Evolutionary conservation across 2,113 vertebrate genomes (phyloP), one percentile per base, ranked within the genome.

Genomic region (Cygnus buccinator): DNA sequence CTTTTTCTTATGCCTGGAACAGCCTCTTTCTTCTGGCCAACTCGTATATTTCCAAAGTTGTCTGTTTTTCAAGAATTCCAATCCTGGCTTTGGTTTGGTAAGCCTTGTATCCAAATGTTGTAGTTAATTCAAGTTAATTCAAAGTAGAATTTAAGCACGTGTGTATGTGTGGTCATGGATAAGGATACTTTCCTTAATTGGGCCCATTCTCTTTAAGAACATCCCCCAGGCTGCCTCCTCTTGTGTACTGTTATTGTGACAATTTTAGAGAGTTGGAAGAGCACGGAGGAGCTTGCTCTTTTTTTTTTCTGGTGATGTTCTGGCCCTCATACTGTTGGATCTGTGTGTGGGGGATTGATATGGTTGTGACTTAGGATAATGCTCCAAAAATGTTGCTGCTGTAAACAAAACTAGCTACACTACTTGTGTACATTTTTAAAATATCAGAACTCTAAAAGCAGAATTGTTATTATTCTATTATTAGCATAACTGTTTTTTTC

Each of bases 381-480:
- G 41, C 62, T 84, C 46, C 14, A 78, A 33, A 86, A 68, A n/a
- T 33, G 35, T 6, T 90, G 26, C 37, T 86, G 13, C 67, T 94
- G 48, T 81, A 83, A 94, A 90, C 29, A 94, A 65, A 91, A 63
- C 29, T 26, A 41, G 17, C 39, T 23, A 4, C 13, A 5, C 18
- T 55, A 7, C 52, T 63, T 95, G 33, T 89, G 41, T 92, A 57
- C 31, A 11, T 85, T 95, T 91, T 43, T 18, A 52, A 91, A 93
- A 83, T 80, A 67, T 43, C 28, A 81, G 62, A 57, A 46, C 29
- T 76, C 54, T 91, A 44, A 93, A 79, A 86, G 35, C 29, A 89
- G 76, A 83, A 59, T 79, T 88, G 57, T 73, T 91, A 35, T 65
- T 90, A 87, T 77, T 94, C 79, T 91, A 35, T 67, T 90, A 87